Evolutionary conservation across 2,888 invertebrate species (phyloP).

Genomic region (Hypomecis atomaria): DNA sequence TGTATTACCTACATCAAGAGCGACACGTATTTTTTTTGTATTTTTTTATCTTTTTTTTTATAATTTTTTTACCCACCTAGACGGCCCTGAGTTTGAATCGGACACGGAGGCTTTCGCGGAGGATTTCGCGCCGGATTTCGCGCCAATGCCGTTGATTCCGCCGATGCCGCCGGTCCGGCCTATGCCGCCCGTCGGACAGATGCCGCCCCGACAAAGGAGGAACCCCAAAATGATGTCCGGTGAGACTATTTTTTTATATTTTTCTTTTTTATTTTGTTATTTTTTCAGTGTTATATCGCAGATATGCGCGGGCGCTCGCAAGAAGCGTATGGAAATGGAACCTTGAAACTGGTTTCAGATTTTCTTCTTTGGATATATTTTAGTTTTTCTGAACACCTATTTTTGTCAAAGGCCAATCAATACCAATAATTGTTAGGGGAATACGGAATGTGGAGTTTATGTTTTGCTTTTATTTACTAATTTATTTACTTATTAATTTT

Average conservation of each 20-base stretch:
- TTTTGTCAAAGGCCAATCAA: no score
- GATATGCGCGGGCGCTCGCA: no score
- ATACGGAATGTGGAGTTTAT: no score
- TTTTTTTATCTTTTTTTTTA: constrained; percentile 21
- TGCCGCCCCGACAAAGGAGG: constrained; percentile 18
- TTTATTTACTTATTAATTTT: no score
- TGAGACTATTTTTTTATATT: constrained; percentile 23
- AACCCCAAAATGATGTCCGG: constrained; percentile 31
- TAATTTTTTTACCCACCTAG: constrained; percentile 24
- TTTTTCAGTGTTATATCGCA: neutral
- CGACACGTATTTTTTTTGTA: constrained; percentile 1
- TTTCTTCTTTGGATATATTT: no score
- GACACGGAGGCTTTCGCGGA: constrained; percentile 9
- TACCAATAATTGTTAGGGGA: no score
- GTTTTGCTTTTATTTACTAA: no score
- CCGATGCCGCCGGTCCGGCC: constrained; percentile 20
- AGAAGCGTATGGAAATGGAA: no score
- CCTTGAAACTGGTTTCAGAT: no score
- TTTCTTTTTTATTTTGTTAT: neutral
- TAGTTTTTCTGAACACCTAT: no score
- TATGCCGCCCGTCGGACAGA: constrained; percentile 9
- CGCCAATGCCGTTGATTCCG: constrained; percentile 16
- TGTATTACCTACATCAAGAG: no score
- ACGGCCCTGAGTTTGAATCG: constrained; percentile 24
- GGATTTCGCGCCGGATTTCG: neutral